Evolutionary conservation across 2,113 vertebrate species (phyloP), one percentile per base, ranked within the genome.

Genomic region (Trachemys scripta): DNA sequence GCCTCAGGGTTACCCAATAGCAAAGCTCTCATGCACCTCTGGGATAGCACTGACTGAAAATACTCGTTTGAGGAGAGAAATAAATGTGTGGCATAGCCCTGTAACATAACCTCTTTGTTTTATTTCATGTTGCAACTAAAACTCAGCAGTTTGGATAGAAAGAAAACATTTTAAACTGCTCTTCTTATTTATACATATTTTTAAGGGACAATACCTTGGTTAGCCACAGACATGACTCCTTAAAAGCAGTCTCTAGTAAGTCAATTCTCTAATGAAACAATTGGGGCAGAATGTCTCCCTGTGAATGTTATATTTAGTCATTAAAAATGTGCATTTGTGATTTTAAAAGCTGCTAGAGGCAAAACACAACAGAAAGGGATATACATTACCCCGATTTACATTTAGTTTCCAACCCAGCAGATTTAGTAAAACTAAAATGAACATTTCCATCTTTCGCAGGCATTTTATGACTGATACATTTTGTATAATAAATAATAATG

Each of bases 291-390:
- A 97, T 96, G 96, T 93, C 82, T 93, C 89, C 85, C 95, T 97
- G 45, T 80, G 97, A 97, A 96, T 92, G 90, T 96, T 97, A 92
- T 93, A 95, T 96, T 97, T 97, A 93, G 94, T 97, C 97, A 97
- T 97, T 97, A 97, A 98, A 98, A 97, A 97, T 95, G 94, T 97
- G 96, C 96, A 97, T 96, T 97, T 97, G 97, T 88, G 93, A 98
- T 97, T 94, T 95, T 95, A 92, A 96, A 97, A 97, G 94, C 88
- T 96, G 94, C 97, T 96, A 87, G 93, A 96, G 97, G 97, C 97
- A 96, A 97, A 96, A 96, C 87, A 93, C 85, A 97, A 93, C 80
- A 88, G 90, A 92, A 85, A 27, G 42, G 20, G 29, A 94, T 87
- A 95, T 78, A 96, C 80, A 56, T 31, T 75, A 56, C 83, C 89